Conservation (phyloP, 1,140 invertebrate species). For the Euura saliciscinereae region DNA sequence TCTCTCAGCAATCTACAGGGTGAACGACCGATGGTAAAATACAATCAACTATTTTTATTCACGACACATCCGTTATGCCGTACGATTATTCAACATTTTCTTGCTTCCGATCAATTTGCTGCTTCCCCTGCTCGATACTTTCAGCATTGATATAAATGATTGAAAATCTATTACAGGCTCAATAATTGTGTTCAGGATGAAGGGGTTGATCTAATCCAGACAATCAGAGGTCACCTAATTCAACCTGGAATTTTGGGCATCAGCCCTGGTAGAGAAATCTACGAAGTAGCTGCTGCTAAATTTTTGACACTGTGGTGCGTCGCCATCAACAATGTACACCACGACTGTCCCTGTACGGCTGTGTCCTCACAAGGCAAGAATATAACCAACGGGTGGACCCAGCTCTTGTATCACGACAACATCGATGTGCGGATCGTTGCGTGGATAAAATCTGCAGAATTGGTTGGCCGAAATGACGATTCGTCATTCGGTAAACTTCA, state of each 20-base stretch:
- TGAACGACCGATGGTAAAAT: neutral
- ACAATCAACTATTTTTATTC: too few relatives aligned
- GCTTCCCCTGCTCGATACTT: neutral
- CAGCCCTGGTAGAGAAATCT: slow-evolving; percentile 38
- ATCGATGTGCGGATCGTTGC: slow-evolving; percentile 32
- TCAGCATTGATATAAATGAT: neutral
- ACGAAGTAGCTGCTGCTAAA: slow-evolving; percentile 34
- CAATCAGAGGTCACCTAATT: slow-evolving; percentile 28
- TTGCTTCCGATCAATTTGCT: neutral
- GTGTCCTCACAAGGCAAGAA: neutral
- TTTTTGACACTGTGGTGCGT: slow-evolving; percentile 27
- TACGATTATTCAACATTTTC: too few relatives aligned
- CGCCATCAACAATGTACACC: too few relatives aligned
- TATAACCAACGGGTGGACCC: slow-evolving; percentile 19
- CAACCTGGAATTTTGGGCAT: slow-evolving; percentile 27
- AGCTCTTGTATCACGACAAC: slow-evolving; percentile 30
- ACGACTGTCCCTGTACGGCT: too few relatives aligned
- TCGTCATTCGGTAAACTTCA: slow-evolving; percentile 16
- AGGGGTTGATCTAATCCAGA: slow-evolving; percentile 16
- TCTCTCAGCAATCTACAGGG: slow-evolving; percentile 23
- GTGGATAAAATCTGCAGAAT: slow-evolving; percentile 36
- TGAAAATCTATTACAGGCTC: neutral
- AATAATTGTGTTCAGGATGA: neutral
- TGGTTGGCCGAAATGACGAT: slow-evolving; percentile 22
- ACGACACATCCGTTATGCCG: too few relatives aligned